phyloP scores from a whole-genome alignment of 2,113 vertebrate genomes.

The Cyanoderma ruficeps region DNA sequence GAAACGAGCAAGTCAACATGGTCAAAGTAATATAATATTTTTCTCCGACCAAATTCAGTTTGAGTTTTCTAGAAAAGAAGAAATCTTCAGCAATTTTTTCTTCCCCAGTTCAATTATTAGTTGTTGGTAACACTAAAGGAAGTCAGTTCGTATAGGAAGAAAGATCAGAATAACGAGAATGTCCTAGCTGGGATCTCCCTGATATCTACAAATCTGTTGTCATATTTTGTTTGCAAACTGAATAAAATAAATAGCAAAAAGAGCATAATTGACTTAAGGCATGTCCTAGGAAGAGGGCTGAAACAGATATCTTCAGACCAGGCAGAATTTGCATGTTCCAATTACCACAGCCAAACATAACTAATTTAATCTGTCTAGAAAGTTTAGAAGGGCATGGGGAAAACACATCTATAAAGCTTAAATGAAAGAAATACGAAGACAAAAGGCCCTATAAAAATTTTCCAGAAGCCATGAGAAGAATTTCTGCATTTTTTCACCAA shows the following conservation, averaged over 20 bases:
- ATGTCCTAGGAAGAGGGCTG: not conserved
- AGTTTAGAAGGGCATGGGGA: not conserved
- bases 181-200: not conserved
- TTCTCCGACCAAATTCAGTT: not conserved
- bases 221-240: not conserved
- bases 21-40: not conserved
- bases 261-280: not conserved
- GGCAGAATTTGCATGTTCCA: not conserved
- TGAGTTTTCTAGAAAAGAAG: not conserved
- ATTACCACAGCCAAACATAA: not conserved
- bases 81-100: not conserved
- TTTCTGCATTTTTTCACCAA: not conserved
- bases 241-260: conserved; percentile 34
- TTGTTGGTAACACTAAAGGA: not conserved
- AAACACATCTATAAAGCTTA: not conserved
- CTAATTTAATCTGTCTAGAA: not conserved
- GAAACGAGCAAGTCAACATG: not conserved
- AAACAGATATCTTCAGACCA: not conserved
- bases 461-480: not conserved
- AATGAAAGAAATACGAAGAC: not conserved
- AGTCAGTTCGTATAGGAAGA: not conserved
- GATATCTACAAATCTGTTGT: not conserved
- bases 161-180: not conserved
- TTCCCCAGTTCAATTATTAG: not conserved
- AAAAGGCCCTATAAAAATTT: not conserved